phyloP scores from a whole-genome alignment of 2,113 vertebrate genomes.

The Onychostoma macrolepis region DNA sequence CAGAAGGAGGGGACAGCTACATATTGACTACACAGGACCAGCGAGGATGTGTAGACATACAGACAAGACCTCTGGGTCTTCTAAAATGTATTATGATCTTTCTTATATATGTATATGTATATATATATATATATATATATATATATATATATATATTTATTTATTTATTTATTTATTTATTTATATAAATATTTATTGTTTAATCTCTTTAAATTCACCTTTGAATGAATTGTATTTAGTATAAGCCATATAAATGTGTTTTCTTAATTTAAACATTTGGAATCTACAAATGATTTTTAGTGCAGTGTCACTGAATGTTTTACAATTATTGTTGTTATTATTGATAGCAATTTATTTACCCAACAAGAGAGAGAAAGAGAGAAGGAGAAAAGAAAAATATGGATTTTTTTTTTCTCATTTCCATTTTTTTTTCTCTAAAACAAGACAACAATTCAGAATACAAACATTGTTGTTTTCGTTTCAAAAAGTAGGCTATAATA shows the following conservation, averaged over 20 bases:
- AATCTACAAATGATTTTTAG: background rate
- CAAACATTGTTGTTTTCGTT: background rate
- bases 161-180: too few species aligned
- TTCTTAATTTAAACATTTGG: background rate
- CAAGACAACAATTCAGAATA: background rate
- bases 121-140: too few species aligned
- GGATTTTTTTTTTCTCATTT: too few species aligned
- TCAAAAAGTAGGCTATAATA: background rate
- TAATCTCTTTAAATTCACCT: background rate
- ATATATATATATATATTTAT: too few species aligned
- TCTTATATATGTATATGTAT: background rate
- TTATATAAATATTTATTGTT: background rate
- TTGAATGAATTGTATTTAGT: background rate
- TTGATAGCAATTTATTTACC: background rate
- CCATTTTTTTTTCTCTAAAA: too few species aligned
- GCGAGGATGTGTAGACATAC: conserved; percentile 59
- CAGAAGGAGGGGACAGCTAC: conserved; percentile 61
- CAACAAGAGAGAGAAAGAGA: too few species aligned
- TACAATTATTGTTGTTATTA: background rate
- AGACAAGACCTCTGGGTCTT: conserved; percentile 59
- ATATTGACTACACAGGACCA: conserved; percentile 50
- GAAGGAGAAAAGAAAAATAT: too few species aligned
- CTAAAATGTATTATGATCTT: conserved; percentile 58
- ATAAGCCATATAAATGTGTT: background rate
- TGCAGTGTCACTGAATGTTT: background rate